phyloP scores from a whole-genome alignment of 2,888 invertebrate species.

The Agrochola lychnidis region DNA sequence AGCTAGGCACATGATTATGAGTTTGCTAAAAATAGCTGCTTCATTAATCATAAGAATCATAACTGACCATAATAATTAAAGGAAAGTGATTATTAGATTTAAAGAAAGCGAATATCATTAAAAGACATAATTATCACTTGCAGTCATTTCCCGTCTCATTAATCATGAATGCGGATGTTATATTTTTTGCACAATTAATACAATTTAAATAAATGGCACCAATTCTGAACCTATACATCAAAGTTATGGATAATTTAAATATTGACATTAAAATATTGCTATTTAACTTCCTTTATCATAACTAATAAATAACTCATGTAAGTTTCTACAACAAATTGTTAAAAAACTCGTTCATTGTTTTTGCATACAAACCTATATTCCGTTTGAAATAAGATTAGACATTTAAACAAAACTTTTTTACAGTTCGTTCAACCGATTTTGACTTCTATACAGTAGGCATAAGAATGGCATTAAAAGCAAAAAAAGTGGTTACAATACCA shows the following conservation, averaged over 20 bases:
- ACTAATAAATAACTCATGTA: neutral
- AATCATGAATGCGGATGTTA: conserved; percentile 47
- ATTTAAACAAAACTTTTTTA: no score
- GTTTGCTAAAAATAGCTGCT: neutral
- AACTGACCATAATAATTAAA: neutral
- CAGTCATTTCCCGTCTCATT: conserved; percentile 34
- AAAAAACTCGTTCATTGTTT: conserved; percentile 17
- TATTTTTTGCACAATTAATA: conserved; percentile 36
- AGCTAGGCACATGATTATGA: neutral
- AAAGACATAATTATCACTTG: conserved; percentile 47
- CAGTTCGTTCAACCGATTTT: no score
- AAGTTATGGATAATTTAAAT: conserved; percentile 35
- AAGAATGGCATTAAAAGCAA: no score
- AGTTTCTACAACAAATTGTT: neutral
- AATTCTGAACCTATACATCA: conserved; percentile 46
- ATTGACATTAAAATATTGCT: conserved; percentile 39
- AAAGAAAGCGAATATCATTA: conserved; percentile 35
- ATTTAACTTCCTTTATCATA: conserved; percentile 26
- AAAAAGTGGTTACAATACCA: no score
- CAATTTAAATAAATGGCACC: conserved; percentile 49
- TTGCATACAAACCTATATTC: neutral
- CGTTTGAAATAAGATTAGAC: no score
- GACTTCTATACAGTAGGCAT: no score
- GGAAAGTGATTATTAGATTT: conserved; percentile 12
- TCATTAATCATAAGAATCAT: conserved; percentile 13